A percentile compares a stretch with the other conserved stretches of the same genome.
phyloP scores from a whole-genome alignment of 2,888 invertebrate species.

The Odontothrips loti region DNA sequence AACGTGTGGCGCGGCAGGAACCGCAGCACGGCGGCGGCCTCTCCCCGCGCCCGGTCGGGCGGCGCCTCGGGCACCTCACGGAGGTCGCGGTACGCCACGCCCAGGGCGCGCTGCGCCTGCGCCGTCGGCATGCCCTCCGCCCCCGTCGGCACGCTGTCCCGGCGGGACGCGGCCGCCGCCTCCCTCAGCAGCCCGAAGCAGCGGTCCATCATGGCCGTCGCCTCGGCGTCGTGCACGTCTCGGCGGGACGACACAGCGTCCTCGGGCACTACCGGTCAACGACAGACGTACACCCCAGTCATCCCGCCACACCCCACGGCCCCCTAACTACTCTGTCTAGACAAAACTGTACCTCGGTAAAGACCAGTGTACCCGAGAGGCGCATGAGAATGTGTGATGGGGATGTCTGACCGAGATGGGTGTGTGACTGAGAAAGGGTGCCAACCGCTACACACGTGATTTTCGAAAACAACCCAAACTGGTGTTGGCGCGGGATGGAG shows the following conservation, averaged over 20 bases:
- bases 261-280: slow-evolving; percentile 59
- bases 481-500: background rate
- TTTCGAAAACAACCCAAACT: background rate
- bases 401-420: too few species aligned
- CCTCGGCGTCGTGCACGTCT: slow-evolving; percentile 64
- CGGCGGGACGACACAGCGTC: slow-evolving; percentile 72
- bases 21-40: slow-evolving; percentile 51
- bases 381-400: too few species aligned
- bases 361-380: too few species aligned
- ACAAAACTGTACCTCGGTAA: too few species aligned
- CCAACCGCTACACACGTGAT: too few species aligned
- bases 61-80: slow-evolving; percentile 38
- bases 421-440: too few species aligned
- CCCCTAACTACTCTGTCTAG: too few species aligned
- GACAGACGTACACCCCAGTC: background rate
- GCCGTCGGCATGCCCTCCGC: background rate
- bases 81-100: slow-evolving; percentile 14
- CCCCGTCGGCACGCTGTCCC: background rate
- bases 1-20: slow-evolving; percentile 69
- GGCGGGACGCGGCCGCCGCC: slow-evolving; percentile 32
- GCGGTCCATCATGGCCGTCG: slow-evolving; percentile 67
- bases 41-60: slow-evolving; percentile 52
- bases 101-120: background rate
- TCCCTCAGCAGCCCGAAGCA: slow-evolving; percentile 53
- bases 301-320: background rate